Conservation (phyloP, 1,140 invertebrate species). For the Conus betulinus region DNA sequence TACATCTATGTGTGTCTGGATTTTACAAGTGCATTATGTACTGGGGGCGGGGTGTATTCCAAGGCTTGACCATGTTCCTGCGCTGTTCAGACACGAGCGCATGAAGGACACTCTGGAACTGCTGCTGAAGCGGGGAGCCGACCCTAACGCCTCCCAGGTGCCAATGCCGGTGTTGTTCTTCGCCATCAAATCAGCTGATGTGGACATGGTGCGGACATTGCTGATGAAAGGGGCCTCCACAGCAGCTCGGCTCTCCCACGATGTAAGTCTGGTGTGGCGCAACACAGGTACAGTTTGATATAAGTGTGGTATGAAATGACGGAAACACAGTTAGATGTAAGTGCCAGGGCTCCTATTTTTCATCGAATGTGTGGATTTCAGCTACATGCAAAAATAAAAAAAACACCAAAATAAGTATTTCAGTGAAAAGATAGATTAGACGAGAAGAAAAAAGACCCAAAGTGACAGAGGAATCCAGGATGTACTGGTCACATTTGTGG, state of each 20-base stretch:
- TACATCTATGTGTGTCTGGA: too few relatives aligned
- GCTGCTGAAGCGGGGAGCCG: constrained; percentile 71
- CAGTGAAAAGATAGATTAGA: too few relatives aligned
- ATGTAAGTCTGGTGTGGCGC: constrained; percentile 54
- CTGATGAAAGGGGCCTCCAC: constrained; percentile 72
- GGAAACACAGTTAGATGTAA: background rate
- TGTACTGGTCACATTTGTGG: too few relatives aligned
- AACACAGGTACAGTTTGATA: background rate
- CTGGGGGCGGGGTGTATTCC: too few relatives aligned
- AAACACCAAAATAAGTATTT: background rate
- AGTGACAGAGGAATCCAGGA: too few relatives aligned
- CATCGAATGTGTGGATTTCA: background rate
- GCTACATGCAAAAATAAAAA: background rate
- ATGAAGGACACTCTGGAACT: constrained; percentile 71
- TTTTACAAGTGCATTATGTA: too few relatives aligned
- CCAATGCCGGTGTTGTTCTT: constrained; percentile 76
- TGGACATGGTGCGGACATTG: constrained; percentile 70
- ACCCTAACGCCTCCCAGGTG: constrained; percentile 72
- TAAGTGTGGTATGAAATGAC: too few relatives aligned
- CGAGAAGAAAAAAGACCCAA: too few relatives aligned
- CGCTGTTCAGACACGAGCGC: constrained; percentile 56
- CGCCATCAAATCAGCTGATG: constrained; percentile 74
- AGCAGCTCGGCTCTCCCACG: constrained; percentile 63
- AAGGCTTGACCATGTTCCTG: background rate
- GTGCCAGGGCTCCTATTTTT: background rate